These are phyloP conservation scores for Caenorhabditis doughertyi DNA, from an alignment of 2,888 invertebrate species.

Conservation along the genomic window DNA sequence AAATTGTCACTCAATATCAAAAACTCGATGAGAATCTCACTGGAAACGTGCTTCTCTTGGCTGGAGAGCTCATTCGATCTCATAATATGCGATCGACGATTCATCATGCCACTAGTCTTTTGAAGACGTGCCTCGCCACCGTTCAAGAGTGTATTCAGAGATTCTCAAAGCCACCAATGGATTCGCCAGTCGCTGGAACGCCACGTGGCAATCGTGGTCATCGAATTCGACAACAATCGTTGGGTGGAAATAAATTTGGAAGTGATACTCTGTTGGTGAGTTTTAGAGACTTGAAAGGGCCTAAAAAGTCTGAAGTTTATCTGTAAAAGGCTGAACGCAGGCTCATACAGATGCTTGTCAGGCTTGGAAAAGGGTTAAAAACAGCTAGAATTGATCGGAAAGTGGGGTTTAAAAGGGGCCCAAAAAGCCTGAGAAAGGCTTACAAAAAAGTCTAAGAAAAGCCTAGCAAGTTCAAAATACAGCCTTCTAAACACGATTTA, in stretches of 20 bases:
- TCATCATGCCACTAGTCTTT: conserved; percentile 71
- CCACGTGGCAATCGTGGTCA: conserved; percentile 54
- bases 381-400: background rate
- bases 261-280: conserved; percentile 70
- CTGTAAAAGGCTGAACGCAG: background rate
- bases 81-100: conserved; percentile 78
- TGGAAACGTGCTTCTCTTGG: conserved; percentile 77
- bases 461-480: no score
- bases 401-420: background rate
- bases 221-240: conserved; percentile 72
- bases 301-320: background rate
- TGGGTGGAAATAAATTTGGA: conserved; percentile 70
- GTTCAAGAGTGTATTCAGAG: conserved; percentile 66
- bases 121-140: conserved; percentile 72
- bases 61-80: conserved; percentile 77
- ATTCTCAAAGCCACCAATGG: conserved; percentile 55
- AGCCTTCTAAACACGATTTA: no score
- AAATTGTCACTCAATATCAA: conserved; percentile 71
- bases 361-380: background rate
- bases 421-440: background rate
- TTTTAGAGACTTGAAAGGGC: background rate
- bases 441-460: no score
- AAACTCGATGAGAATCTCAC: conserved; percentile 77
- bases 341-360: no score
- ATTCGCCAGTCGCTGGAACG: conserved; percentile 16